A percentile compares a stretch with the other conserved stretches of the same genome.
phyloP scores from a whole-genome alignment of 1,140 invertebrate genomes.

The Drosophila arawakana region DNA sequence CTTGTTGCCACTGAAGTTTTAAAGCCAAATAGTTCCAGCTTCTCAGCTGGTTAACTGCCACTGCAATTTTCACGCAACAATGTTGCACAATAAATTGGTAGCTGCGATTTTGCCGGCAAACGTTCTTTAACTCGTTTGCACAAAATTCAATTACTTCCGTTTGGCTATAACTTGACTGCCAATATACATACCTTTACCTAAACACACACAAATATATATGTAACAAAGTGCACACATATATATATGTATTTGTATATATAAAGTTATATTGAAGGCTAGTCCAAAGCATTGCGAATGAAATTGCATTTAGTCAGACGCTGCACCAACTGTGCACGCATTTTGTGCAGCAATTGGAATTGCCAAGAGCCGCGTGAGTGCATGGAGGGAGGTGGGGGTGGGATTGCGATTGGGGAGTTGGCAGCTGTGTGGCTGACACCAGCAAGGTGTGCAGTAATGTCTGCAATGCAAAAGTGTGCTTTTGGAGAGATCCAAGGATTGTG shows the following conservation, averaged over 20 bases:
- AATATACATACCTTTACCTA: conserved; percentile 43
- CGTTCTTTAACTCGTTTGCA: conserved; percentile 67
- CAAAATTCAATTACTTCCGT: conserved; percentile 75
- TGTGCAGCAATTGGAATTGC: conserved; percentile 58
- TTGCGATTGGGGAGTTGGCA: too few species aligned
- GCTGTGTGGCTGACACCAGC: not conserved
- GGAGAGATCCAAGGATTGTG: not conserved
- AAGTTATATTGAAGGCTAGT: conserved; percentile 31
- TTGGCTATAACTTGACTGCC: conserved; percentile 54
- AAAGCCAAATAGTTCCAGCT: not conserved
- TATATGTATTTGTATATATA: not conserved
- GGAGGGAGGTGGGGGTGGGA: not conserved
- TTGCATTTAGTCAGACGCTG: conserved; percentile 71
- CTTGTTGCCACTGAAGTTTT: conserved; percentile 11
- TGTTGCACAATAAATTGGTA: conserved; percentile 72
- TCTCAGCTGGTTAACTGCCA: conserved; percentile 17
- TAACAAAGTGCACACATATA: too few species aligned
- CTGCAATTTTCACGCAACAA: conserved; percentile 34
- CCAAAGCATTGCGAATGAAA: conserved; percentile 38
- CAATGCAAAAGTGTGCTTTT: not conserved
- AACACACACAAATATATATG: not conserved
- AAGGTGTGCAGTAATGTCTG: conserved; percentile 27
- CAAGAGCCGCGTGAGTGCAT: not conserved
- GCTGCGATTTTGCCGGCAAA: conserved; percentile 62
- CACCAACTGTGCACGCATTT: conserved; percentile 77